Conservation (phyloP, 64 coral and sea anemone species). For the Actinia tenebrosa region DNA sequence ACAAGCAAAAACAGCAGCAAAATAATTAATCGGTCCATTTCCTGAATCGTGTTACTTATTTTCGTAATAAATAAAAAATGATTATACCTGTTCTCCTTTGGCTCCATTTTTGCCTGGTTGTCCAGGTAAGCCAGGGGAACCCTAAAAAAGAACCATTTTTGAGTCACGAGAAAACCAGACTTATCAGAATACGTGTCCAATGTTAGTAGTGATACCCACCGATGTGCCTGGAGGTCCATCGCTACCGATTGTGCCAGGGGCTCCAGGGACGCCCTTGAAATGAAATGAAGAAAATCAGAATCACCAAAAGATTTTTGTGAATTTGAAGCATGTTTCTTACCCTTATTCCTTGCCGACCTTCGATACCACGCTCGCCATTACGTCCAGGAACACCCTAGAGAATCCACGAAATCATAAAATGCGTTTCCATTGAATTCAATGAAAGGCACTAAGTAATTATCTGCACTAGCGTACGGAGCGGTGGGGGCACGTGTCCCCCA, state of each 20-base stretch:
- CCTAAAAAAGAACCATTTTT: not conserved
- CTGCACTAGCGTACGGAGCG: too few relatives aligned
- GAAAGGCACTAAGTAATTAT: too few relatives aligned
- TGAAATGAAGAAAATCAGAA: not conserved
- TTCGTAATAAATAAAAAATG: too few relatives aligned
- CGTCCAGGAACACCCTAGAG: conserved; percentile 4
- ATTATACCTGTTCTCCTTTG: conserved; percentile 33
- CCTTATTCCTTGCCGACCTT: not conserved
- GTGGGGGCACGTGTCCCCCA: too few relatives aligned
- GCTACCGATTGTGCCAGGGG: conserved; percentile 5
- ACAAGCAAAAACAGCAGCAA: not conserved
- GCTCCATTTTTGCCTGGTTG: conserved; percentile 36
- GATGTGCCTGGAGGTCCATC: conserved; percentile 30
- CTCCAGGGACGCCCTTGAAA: conserved; percentile 1
- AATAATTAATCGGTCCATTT: not conserved
- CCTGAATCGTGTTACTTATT: not conserved
- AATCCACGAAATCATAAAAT: not conserved
- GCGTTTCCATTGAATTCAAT: not conserved
- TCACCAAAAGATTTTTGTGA: not conserved
- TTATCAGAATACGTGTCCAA: too few relatives aligned
- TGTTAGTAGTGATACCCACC: not conserved
- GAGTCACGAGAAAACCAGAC: not conserved
- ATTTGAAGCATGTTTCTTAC: not conserved
- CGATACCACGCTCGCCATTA: not conserved
- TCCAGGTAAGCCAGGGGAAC: conserved; percentile 27